Evolutionary conservation across 2,797 vertebrate species (phyloP).

Genomic region (Dicrostonyx torquatus): DNA sequence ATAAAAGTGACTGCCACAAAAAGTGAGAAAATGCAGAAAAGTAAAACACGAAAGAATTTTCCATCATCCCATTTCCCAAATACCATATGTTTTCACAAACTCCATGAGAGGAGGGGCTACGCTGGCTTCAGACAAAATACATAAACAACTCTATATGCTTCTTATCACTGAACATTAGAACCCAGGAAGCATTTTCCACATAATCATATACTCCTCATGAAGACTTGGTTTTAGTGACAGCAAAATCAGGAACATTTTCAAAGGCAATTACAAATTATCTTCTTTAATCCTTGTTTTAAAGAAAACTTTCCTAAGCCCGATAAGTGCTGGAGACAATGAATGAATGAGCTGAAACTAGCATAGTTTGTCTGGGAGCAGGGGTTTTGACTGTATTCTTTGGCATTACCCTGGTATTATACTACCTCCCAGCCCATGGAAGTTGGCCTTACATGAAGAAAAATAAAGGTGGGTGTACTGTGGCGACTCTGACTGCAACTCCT

Average conservation of each 20-base stretch:
- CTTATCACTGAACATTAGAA: slow-evolving; percentile 26
- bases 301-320: neutral
- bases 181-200: neutral
- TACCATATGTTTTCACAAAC: neutral
- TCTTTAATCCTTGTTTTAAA: neutral
- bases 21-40: slow-evolving; percentile 16
- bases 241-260: slow-evolving; percentile 25
- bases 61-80: neutral
- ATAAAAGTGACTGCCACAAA: slow-evolving; percentile 54
- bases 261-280: neutral
- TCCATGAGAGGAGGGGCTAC: neutral
- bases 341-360: neutral
- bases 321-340: neutral
- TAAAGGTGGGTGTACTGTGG: neutral
- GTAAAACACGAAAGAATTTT: neutral
- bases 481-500: neutral
- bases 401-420: neutral
- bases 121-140: slow-evolving; percentile 3
- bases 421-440: neutral
- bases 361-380: neutral
- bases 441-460: neutral
- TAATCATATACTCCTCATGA: neutral
- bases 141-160: neutral
- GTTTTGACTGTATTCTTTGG: neutral
- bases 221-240: slow-evolving; percentile 24